These are phyloP conservation scores for Amyelois transitella DNA, from an alignment of 1,140 invertebrate species.

Conservation along the genomic window DNA sequence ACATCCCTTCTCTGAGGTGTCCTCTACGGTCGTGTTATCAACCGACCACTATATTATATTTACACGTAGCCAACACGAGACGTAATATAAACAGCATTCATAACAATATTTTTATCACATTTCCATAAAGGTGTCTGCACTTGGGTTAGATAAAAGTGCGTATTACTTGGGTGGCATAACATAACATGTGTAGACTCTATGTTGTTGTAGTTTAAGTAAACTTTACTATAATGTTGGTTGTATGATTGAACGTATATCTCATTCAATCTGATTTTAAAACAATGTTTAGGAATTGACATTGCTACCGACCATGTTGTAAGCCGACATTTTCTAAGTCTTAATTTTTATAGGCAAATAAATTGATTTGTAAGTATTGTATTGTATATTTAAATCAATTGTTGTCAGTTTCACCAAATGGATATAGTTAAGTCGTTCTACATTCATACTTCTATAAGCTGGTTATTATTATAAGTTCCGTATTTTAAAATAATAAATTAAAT, in stretches of 20 bases:
- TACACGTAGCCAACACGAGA: slow-evolving; percentile 37
- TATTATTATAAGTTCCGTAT: too few species aligned
- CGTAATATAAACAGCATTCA: slow-evolving; percentile 17
- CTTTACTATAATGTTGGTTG: not conserved
- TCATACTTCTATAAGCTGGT: too few species aligned
- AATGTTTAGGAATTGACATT: too few species aligned
- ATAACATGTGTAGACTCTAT: not conserved
- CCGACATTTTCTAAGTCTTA: too few species aligned
- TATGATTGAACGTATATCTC: not conserved
- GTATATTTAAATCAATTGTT: too few species aligned
- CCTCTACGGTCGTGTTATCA: slow-evolving; percentile 41
- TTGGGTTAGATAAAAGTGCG: not conserved
- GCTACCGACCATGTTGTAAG: too few species aligned
- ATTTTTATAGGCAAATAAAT: too few species aligned
- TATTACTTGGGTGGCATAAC: not conserved
- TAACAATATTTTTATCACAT: slow-evolving; percentile 10
- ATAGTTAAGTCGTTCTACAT: too few species aligned
- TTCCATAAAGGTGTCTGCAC: slow-evolving; percentile 5
- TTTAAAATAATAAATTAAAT: too few species aligned
- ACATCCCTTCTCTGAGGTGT: slow-evolving; percentile 54
- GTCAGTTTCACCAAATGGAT: too few species aligned
- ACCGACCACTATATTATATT: slow-evolving; percentile 57
- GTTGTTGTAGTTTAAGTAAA: not conserved
- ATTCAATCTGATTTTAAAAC: too few species aligned
- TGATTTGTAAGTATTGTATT: too few species aligned